phyloP scores from a whole-genome alignment of 2,888 invertebrate species.

The Apotomis capreana region DNA sequence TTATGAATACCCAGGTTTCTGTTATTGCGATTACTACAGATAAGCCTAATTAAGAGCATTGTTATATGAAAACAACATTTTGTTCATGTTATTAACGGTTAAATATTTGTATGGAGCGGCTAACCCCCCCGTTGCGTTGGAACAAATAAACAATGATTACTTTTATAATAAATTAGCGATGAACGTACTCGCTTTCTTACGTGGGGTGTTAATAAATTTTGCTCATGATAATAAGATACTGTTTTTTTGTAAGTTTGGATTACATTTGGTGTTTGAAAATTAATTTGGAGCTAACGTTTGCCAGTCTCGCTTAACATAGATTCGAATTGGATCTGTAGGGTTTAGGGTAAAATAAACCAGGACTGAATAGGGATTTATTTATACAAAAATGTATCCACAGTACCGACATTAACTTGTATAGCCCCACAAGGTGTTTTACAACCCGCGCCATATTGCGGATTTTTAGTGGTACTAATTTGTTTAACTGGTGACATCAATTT shows the following conservation, averaged over 20 bases:
- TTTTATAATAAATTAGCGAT: constrained; percentile 1
- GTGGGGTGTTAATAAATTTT: constrained; percentile 12
- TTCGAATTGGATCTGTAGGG: no score
- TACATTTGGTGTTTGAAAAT: not conserved
- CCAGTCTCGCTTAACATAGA: no score
- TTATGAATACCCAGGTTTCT: constrained; percentile 9
- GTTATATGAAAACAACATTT: constrained; percentile 55
- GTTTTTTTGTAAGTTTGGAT: not conserved
- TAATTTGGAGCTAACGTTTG: not conserved
- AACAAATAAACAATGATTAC: not conserved
- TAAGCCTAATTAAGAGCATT: constrained; percentile 61
- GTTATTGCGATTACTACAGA: constrained; percentile 46
- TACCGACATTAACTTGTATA: no score
- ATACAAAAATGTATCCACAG: no score
- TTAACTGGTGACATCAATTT: no score
- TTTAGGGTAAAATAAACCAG: no score
- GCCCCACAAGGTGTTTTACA: no score
- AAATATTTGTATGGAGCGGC: constrained; percentile 50
- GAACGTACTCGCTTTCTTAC: not conserved
- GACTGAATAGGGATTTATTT: no score
- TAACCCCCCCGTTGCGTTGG: constrained; percentile 46
- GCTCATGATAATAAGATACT: not conserved
- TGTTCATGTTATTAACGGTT: constrained; percentile 51
- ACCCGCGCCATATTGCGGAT: no score
- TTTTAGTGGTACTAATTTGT: no score